phyloP scores from a whole-genome alignment of 2,113 vertebrate species.

The Corvus moneduloides region DNA sequence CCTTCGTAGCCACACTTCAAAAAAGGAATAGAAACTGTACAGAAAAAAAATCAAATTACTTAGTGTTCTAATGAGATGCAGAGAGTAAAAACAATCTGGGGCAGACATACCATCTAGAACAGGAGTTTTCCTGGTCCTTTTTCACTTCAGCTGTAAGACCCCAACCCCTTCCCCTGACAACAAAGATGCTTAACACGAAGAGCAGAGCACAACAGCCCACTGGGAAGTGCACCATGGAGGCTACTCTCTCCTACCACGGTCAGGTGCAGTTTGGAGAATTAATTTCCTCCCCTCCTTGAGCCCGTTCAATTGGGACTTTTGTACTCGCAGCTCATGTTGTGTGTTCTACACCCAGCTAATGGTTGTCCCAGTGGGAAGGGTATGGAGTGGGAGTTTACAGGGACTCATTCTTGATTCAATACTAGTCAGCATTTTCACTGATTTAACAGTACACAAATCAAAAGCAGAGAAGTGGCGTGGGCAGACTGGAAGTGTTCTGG shows the following conservation, averaged over 20 bases:
- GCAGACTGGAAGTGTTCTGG: not conserved
- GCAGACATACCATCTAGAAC: not conserved
- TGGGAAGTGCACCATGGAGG: rapidly evolving
- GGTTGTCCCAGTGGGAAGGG: not conserved
- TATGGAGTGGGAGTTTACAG: not conserved
- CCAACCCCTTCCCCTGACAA: not conserved
- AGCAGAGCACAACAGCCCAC: too few species aligned
- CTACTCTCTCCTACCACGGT: not conserved
- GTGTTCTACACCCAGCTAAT: not conserved
- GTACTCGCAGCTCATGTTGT: not conserved
- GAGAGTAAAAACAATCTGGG: not conserved
- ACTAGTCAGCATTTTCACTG: not conserved
- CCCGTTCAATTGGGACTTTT: not conserved
- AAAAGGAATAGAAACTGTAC: not conserved
- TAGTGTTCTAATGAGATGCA: not conserved
- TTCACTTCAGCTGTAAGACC: not conserved
- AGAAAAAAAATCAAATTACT: not conserved
- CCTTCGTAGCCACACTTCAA: not conserved
- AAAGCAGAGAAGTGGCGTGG: not conserved
- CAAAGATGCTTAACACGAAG: not conserved
- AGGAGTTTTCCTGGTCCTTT: not conserved
- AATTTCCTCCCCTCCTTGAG: not conserved
- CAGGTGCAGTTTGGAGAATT: not conserved
- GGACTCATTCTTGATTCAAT: not conserved
- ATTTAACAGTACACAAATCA: not conserved